phyloP scores from a whole-genome alignment of 2,113 vertebrate species.

The mouse (Mus musculus) region GRCm39 chr11:23239501-23240000 shows the following conservation, averaged over 20 bases:
- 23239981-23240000: background rate
- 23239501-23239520: background rate
- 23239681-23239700: background rate
- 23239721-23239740: background rate
- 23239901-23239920: constrained; percentile 99
- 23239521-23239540: background rate
- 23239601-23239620: background rate
- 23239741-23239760: constrained; percentile 87
- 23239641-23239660: background rate
- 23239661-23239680: background rate
- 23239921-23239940: constrained; percentile 99
- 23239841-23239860: constrained; percentile 99
- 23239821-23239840: constrained; percentile 98
- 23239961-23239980: background rate
- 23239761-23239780: constrained; percentile 99
- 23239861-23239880: constrained; percentile 98
- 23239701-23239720: background rate
- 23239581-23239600: background rate
- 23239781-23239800: constrained; percentile 97
- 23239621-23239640: background rate
- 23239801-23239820: constrained; percentile 99
- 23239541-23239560: background rate
- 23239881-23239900: constrained; percentile 99
- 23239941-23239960: constrained; percentile 98
- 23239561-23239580: background rate